Percentiles rank a stretch among this genome's conserved stretches.
Conservation (phyloP, 1,140 invertebrate species). For the Dreissena polymorpha region DNA sequence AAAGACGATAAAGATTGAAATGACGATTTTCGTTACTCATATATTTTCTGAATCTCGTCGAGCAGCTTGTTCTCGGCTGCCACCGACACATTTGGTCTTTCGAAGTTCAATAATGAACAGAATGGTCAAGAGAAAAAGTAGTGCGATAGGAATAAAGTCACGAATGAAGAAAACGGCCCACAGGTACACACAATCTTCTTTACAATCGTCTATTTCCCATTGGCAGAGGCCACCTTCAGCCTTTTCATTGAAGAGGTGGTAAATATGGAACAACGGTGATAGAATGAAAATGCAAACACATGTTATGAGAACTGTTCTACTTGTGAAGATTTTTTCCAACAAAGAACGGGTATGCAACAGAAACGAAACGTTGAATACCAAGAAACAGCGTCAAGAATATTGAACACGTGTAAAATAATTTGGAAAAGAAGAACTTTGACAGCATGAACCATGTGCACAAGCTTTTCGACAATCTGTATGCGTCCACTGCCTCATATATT, state of each 20-base stretch:
- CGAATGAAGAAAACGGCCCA: constrained; percentile 11
- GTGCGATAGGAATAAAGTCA: not conserved
- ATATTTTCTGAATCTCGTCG: constrained; percentile 1
- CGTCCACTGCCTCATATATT: not conserved
- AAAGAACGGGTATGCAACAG: not conserved
- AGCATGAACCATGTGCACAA: constrained; percentile 34
- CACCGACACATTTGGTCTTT: not conserved
- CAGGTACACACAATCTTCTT: not conserved
- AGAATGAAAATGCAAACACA: constrained; percentile 3
- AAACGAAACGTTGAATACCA: constrained; percentile 38
- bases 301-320: not conserved
- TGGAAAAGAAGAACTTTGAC: constrained; percentile 38
- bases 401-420: constrained; percentile 38
- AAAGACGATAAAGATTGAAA: constrained; percentile 13
- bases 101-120: constrained; percentile 9
- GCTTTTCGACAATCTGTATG: not conserved
- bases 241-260: constrained; percentile 9
- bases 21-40: constrained; percentile 22
- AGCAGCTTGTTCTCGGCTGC: not conserved
- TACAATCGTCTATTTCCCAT: constrained; percentile 1
- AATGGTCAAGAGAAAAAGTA: not conserved
- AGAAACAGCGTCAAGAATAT: constrained; percentile 43
- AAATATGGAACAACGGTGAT: not conserved
- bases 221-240: constrained; percentile 1
- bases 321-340: not conserved